A percentile compares a stretch with the other conserved stretches of the same genome.
Evolutionary conservation across 2,113 vertebrate species (phyloP).

Genomic region (Catharus fuscescens): DNA sequence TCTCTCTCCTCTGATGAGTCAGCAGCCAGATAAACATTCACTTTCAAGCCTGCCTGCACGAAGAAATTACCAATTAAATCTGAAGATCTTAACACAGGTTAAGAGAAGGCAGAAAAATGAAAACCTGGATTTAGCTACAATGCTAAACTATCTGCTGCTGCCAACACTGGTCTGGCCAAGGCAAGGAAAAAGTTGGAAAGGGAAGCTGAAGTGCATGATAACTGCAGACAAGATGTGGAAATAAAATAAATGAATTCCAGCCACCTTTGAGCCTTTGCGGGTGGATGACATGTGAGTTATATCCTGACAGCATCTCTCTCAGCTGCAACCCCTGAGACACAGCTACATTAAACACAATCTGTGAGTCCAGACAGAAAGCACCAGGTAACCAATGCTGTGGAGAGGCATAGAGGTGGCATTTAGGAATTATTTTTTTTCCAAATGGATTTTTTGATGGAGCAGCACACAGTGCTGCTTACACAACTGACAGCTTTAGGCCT

Average conservation of each 20-base stretch:
- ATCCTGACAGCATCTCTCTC: neutral
- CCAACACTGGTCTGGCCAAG: neutral
- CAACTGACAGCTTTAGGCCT: neutral
- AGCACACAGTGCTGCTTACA: neutral
- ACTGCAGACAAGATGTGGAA: neutral
- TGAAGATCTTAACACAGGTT: neutral
- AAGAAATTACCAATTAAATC: neutral
- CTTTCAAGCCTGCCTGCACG: neutral
- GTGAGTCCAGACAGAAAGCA: fast-evolving
- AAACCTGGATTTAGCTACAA: neutral
- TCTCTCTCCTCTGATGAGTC: neutral
- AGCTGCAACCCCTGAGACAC: neutral
- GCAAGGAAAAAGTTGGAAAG: neutral
- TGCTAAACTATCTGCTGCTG: neutral
- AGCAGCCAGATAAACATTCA: constrained; percentile 2
- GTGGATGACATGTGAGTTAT: neutral
- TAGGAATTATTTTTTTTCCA: neutral
- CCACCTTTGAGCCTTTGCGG: fast-evolving
- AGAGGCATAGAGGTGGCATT: neutral
- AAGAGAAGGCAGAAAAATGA: neutral
- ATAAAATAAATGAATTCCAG: neutral
- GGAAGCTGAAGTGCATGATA: neutral
- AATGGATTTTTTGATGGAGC: neutral
- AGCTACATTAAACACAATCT: fast-evolving
- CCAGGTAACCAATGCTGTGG: neutral